Base-by-base conservation (phyloP, 1,140 invertebrate species). In the Anoplophora glabripennis region DNA sequence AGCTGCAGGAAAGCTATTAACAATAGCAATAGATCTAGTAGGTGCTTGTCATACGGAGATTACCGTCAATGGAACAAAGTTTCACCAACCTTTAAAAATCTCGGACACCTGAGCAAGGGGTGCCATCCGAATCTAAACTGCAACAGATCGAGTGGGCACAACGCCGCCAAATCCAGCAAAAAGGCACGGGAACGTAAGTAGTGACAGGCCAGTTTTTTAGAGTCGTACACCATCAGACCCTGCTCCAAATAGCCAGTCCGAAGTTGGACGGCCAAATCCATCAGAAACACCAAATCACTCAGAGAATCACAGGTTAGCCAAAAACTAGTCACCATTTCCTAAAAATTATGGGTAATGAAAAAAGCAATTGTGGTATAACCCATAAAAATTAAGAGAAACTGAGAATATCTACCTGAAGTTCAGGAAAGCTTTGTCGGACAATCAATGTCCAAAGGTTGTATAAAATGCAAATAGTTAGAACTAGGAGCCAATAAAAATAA, bases 391-490 rank as follows among this genome's bases (percentile, higher is more conserved):
- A 51, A 33, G 41, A 37, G 41, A 37, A 12, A 53, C n/a, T 14
- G 11, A 45, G 8, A 52, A 18, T 12, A 44, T 69, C 76, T 69
- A 84, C 82, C 79, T 93, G 90, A 46, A 96, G 82, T 72, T 96
- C 94, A 17, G 92, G 90, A 75, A 98, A 90, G 69, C 93, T 95
- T 77, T 97, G 92, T 14, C 95, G 81, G 17, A 96, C 94, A 65
- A 98, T 97, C 28, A 94, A 81, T 8, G 94, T 93, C 95, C 95
- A 98, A 18, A 95, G 79, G 78, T 98, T 97, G 78, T 98, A 97
- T 18, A 97, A 82, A 61, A 97, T 90, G 72, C 92, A 93, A 46
- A 87, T 72, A 12, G 93, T 94, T 58, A 96, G 80, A 17, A 95
- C 72, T 80, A 93, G 88, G 57, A 97, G 81, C 95, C 94, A 98